Base-by-base conservation (phyloP, 1,140 invertebrate species). In the Zelostemma sp. region DNA sequence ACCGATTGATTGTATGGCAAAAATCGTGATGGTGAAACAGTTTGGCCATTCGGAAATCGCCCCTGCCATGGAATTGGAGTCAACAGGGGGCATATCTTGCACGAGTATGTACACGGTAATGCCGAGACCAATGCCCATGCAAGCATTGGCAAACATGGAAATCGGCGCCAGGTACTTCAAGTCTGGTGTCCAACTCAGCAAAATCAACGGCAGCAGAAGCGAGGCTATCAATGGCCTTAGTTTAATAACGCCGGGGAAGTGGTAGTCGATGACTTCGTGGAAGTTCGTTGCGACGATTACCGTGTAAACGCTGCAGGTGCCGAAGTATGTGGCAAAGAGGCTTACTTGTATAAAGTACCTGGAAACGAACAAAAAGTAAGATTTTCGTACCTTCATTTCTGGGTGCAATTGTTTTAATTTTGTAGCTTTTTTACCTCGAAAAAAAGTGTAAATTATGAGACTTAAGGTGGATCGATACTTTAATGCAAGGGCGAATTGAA, bases 1-100 rank as follows among this genome's bases (percentile, higher is more conserved):
- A 75, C 93, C 93, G 71, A 94, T 94, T n/a, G 92, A 93, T 84
- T 94, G 93, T 88, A 95, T 93, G 0, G 93, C 93, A 67, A 95
- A 95, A 17, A 95, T 92, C 0, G 90, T 92, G 1, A 92, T 88
- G 25, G 90, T 90, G 77, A 94, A 93, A 82, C 93, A 94, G 21
- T 88, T 83, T 0, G 93, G 92, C 76, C 93, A 89, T 16, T 87
- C 86, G 0, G 78, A 71, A 2, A 88, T 66, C 1, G 84, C 54
- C 0, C 78, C 84, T 0, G 85, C 72, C 4, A 86, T 71, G 0
- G 83, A 78, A 38, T 85, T 69, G 1, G 78, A 65, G 1, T 71
- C 74, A 6, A 88, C 72, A 0, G 84, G 58, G 0, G 88, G 87
- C 16, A 91, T 77, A 72, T 91, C 90, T 51, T 81, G 77, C 0